Evolutionary conservation across 2,888 invertebrate genomes (phyloP).

Genomic region (Aelia acuminata): DNA sequence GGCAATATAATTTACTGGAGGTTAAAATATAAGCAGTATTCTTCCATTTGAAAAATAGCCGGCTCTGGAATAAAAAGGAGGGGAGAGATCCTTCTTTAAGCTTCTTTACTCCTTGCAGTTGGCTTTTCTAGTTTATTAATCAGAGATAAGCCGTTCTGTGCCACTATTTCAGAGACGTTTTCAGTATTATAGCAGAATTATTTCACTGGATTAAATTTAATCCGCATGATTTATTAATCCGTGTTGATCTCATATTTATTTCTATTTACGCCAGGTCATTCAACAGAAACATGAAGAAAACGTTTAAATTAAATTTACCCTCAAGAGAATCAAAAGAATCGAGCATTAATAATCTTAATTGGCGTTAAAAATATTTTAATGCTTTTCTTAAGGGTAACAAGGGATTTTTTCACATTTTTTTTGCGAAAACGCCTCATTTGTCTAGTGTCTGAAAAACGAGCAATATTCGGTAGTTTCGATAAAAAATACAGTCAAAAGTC

Average conservation of each 20-base stretch:
- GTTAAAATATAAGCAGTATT: constrained; percentile 11
- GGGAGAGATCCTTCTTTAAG: neutral
- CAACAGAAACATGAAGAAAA: too few relatives aligned
- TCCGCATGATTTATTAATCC: neutral
- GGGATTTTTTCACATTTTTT: too few relatives aligned
- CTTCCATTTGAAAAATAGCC: neutral
- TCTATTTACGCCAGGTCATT: neutral
- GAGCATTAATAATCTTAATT: too few relatives aligned
- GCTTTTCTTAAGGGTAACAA: too few relatives aligned
- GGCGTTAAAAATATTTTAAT: too few relatives aligned
- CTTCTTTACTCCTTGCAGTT: neutral
- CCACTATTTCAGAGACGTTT: neutral
- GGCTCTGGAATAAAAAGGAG: neutral
- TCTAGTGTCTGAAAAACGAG: too few relatives aligned
- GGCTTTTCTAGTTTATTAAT: constrained; percentile 12
- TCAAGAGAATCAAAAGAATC: too few relatives aligned
- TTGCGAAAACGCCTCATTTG: too few relatives aligned
- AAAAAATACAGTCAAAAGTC: too few relatives aligned
- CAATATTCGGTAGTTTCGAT: too few relatives aligned
- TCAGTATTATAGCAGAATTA: neutral
- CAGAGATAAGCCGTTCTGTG: neutral
- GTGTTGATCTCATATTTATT: neutral
- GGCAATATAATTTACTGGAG: neutral
- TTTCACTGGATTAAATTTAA: neutral
- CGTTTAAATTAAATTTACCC: too few relatives aligned